These are phyloP conservation scores for Hemiprocne comata DNA, from an alignment of 2,113 vertebrate genomes.

Conservation along the genomic window DNA sequence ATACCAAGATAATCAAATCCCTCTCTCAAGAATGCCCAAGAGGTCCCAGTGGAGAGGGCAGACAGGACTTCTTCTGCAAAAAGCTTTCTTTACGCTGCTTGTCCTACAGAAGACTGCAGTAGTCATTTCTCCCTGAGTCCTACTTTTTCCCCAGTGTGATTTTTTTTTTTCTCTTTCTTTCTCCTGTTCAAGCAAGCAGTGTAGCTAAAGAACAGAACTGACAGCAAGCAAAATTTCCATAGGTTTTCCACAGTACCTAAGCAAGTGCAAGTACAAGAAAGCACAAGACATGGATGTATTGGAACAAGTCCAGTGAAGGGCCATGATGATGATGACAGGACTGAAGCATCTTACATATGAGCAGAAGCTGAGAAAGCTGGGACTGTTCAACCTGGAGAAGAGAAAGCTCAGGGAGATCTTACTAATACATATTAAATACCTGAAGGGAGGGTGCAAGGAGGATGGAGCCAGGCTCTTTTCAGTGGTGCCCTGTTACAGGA, in stretches of 20 bases:
- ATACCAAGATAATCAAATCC: not conserved
- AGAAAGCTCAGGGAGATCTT: not conserved
- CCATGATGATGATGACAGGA: not conserved
- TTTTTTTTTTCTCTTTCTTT: not conserved
- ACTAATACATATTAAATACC: not conserved
- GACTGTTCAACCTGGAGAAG: not conserved
- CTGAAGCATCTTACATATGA: not conserved
- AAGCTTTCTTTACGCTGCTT: not conserved
- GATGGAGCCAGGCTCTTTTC: not conserved
- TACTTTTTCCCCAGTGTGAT: not conserved
- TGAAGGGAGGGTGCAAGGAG: not conserved
- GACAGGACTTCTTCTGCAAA: not conserved
- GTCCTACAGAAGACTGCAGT: not conserved
- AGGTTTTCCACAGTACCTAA: not conserved
- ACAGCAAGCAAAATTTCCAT: not conserved
- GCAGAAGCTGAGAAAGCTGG: not conserved
- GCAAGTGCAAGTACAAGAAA: not conserved
- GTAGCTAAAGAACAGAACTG: not conserved
- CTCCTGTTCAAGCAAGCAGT: not conserved
- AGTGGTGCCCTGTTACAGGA: not conserved
- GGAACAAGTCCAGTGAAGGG: not conserved
- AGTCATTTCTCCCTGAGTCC: not conserved
- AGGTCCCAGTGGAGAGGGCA: not conserved
- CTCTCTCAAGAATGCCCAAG: not conserved
- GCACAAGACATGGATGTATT: not conserved